Evolutionary conservation across 2,113 vertebrate genomes (phyloP).

Genomic region (Strix uralensis): DNA sequence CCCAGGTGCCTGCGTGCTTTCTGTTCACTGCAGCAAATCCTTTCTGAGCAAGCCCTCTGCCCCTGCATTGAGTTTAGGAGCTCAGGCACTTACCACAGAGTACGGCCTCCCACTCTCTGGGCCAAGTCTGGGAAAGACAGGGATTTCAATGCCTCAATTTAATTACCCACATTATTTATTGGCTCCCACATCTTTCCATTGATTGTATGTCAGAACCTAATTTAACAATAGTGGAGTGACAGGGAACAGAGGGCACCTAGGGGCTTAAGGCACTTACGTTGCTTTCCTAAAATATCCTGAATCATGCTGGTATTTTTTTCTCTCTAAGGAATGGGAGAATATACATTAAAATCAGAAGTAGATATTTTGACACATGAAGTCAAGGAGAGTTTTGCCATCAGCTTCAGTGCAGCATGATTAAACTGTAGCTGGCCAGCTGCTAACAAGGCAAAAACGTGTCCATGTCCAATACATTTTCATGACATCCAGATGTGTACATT

Average conservation of each 20-base stretch:
- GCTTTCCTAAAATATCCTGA: constrained; percentile 23
- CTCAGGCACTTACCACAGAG: background rate
- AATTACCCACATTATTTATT: constrained; percentile 18
- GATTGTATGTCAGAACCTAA: constrained; percentile 26
- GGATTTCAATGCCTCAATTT: constrained; percentile 5
- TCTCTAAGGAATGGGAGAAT: background rate
- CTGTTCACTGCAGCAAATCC: background rate
- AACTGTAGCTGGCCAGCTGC: constrained; percentile 9
- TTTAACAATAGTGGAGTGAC: constrained; percentile 6
- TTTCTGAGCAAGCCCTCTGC: background rate
- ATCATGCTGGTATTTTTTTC: background rate
- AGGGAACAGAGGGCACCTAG: constrained; percentile 5
- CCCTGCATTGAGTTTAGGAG: background rate
- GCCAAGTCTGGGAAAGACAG: background rate
- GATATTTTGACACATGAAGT: background rate
- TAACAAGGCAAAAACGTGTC: background rate
- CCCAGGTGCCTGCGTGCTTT: background rate
- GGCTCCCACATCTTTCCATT: constrained; percentile 34
- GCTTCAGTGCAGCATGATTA: background rate
- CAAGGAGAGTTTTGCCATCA: background rate
- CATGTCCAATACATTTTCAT: constrained; percentile 19
- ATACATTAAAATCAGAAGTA: background rate
- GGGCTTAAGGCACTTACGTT: background rate
- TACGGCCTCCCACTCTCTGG: background rate
- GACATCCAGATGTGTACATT: background rate